Conservation (phyloP, 2,888 invertebrate genomes). For the Congeria kusceri region DNA sequence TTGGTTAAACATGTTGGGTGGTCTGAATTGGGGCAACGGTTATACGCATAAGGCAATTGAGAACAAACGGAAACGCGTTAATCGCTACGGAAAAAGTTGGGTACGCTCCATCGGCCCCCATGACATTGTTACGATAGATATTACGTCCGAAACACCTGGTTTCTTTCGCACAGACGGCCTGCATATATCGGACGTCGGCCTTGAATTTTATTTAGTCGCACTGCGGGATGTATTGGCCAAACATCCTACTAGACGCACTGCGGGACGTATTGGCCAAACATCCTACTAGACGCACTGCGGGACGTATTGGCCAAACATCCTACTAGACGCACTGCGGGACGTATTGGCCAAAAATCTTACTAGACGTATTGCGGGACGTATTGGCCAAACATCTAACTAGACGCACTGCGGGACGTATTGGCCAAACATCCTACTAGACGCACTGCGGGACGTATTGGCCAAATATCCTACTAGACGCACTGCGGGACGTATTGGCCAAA, state of each 20-base stretch:
- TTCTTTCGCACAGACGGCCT: conserved; percentile 2
- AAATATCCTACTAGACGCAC: no score
- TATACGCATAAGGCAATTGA: background rate
- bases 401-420: no score
- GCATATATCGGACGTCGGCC: conserved; percentile 17
- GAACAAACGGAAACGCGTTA: background rate
- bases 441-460: no score
- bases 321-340: no score
- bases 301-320: no score
- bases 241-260: background rate
- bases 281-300: no score
- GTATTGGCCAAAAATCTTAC: no score
- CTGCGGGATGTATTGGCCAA: background rate
- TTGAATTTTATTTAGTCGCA: conserved; percentile 14
- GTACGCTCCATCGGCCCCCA: background rate
- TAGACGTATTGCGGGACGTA: no score
- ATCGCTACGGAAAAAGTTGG: background rate
- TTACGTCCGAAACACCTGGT: background rate
- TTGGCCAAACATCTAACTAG: no score
- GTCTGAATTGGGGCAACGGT: background rate
- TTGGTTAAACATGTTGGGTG: background rate
- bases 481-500: no score
- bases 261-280: no score
- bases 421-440: no score
- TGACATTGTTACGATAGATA: background rate